Conservation (phyloP, 2,888 invertebrate genomes). For the Panopea generosa region DNA sequence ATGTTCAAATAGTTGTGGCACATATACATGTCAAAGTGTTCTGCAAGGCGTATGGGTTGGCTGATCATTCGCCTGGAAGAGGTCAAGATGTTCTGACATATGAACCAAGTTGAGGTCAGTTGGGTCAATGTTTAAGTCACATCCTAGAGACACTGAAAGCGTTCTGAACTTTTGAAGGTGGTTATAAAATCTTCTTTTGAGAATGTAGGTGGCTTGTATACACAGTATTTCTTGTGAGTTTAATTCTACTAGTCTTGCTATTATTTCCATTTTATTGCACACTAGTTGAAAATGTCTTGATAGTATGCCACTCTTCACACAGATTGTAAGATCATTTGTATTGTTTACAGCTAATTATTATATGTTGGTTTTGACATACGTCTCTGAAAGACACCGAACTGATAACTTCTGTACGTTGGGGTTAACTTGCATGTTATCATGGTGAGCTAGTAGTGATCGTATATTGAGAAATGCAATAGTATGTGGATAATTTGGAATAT, state of each 20-base stretch:
- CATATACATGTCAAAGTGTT: background rate
- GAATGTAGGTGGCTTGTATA: conserved; percentile 8
- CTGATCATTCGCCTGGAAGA: background rate
- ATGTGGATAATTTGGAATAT: conserved; percentile 6
- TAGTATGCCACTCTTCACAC: background rate
- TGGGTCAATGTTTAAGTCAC: conserved; percentile 18
- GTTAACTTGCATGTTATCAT: conserved; percentile 7
- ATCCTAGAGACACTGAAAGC: background rate
- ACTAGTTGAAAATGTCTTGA: conserved; percentile 1
- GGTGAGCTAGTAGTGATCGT: conserved; percentile 11
- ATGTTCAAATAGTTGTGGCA: background rate
- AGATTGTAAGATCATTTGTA: conserved; percentile 14
- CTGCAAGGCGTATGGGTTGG: background rate
- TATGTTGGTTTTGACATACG: conserved; percentile 13
- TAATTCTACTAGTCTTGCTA: background rate
- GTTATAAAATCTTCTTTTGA: background rate
- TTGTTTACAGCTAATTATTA: background rate
- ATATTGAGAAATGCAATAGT: conserved; percentile 28
- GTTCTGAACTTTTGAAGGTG: background rate
- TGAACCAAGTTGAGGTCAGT: too few species aligned
- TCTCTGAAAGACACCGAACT: conserved; percentile 20
- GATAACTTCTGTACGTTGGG: conserved; percentile 16
- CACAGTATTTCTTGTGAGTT: conserved; percentile 15
- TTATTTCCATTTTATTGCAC: background rate
- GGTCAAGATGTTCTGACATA: background rate